Evolutionary conservation across 2,113 vertebrate genomes (phyloP).

Genomic region (Sporophila hypoxantha): DNA sequence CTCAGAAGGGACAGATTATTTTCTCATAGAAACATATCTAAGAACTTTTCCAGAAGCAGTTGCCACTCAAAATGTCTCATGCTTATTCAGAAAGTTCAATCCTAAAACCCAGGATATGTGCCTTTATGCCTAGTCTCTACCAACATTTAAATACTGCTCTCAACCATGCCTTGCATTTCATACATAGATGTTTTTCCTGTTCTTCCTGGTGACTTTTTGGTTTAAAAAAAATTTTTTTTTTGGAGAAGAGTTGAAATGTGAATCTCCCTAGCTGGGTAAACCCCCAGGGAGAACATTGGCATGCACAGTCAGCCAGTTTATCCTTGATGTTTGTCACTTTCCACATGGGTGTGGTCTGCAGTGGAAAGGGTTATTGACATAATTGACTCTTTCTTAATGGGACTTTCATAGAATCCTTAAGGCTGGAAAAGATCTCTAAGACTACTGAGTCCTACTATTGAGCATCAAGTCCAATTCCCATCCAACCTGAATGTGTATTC

Average conservation of each 20-base stretch:
- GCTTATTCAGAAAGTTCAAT: not conserved
- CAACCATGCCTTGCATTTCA: not conserved
- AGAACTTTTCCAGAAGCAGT: not conserved
- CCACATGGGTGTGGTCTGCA: fast-evolving
- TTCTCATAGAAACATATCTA: not conserved
- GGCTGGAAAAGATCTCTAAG: not conserved
- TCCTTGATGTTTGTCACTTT: not conserved
- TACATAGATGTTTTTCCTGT: not conserved
- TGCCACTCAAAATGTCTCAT: not conserved
- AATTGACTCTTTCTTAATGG: fast-evolving
- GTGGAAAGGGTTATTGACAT: not conserved
- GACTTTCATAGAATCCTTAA: not conserved
- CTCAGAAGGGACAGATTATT: not conserved
- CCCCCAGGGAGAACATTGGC: fast-evolving
- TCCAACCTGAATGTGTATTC: fast-evolving
- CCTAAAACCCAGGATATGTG: not conserved
- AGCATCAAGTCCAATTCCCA: not conserved
- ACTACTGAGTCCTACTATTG: not conserved
- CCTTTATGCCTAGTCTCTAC: not conserved
- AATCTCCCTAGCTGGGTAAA: not conserved
- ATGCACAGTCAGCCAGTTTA: not conserved
- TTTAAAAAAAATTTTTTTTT: not conserved
- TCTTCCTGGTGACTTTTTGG: not conserved
- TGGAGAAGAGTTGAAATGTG: not conserved
- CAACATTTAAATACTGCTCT: not conserved